phyloP scores from a whole-genome alignment of 2,888 invertebrate genomes.

The Nysson spinosus region DNA sequence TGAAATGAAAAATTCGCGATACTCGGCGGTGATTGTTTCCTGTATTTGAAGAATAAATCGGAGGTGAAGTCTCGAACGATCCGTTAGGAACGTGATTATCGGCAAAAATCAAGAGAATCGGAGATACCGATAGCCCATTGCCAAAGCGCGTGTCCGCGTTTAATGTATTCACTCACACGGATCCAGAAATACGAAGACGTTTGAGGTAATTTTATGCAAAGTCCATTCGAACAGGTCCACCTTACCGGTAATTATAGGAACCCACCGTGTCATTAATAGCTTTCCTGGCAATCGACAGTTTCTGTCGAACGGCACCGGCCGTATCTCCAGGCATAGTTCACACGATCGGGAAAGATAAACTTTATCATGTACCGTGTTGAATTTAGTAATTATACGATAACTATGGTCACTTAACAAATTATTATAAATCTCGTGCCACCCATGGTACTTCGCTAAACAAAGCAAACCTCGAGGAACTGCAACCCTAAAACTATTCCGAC shows the following conservation, averaged over 20 bases:
- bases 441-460: no score
- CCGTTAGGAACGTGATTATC: not conserved
- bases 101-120: constrained; percentile 23
- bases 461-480: no score
- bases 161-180: no score
- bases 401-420: no score
- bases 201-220: constrained; percentile 37
- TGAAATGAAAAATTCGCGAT: no score
- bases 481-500: no score
- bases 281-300: constrained; percentile 27
- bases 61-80: not conserved
- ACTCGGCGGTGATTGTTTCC: not conserved
- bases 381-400: constrained; percentile 24
- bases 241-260: constrained; percentile 22
- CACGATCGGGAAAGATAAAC: constrained; percentile 37
- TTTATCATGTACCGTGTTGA: constrained; percentile 14
- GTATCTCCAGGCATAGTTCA: constrained; percentile 25
- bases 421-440: no score
- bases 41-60: constrained; percentile 2
- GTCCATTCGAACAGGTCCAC: constrained; percentile 7
- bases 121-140: constrained; percentile 19
- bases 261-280: constrained; percentile 35
- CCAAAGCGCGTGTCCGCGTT: no score
- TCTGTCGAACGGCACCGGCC: constrained; percentile 9
- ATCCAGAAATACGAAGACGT: not conserved